Conservation (phyloP, 37 sponge, comb jelly and placozoan species). For the Hormiphora californensis region DNA sequence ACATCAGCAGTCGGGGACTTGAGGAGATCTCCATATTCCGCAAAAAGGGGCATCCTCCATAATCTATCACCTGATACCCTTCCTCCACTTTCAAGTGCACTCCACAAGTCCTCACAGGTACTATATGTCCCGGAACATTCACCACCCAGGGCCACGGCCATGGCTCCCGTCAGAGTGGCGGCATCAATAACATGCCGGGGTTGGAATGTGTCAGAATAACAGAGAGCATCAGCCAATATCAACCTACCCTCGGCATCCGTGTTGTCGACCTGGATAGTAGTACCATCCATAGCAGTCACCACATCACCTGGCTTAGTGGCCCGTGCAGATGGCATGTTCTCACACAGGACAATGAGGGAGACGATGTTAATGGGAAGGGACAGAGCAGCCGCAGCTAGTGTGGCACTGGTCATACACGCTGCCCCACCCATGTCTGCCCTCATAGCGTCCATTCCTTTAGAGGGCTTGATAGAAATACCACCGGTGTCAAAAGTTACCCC, state of each 20-base stretch:
- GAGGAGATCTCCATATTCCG: conserved; percentile 72
- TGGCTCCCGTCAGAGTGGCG: conserved; percentile 76
- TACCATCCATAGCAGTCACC: conserved; percentile 87
- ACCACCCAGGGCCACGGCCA: conserved; percentile 65
- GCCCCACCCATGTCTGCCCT: conserved; percentile 95
- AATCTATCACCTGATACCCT: conserved; percentile 69
- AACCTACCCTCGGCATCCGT: conserved; percentile 96
- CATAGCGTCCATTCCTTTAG: conserved; percentile 83
- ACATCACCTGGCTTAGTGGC: conserved; percentile 94
- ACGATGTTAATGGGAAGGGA: conserved; percentile 62
- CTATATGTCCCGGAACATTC: conserved; percentile 79
- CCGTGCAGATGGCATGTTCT: conserved; percentile 88
- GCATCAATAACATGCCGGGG: conserved; percentile 71
- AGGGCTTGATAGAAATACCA: conserved; percentile 88
- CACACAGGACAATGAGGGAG: conserved; percentile 79
- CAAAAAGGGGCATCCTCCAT: conserved; percentile 90
- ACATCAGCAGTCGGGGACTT: conserved; percentile 75
- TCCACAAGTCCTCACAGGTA: conserved; percentile 64
- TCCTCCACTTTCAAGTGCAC: conserved; percentile 63
- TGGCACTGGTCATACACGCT: conserved; percentile 67
- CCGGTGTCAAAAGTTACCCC: conserved; percentile 96
- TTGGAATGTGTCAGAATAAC: conserved; percentile 74
- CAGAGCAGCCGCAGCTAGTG: conserved; percentile 65
- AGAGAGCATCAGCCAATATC: conserved; percentile 85
- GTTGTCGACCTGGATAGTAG: conserved; percentile 87